Evolutionary conservation across 2,888 invertebrate species (phyloP).

Genomic region (Microplitis manilae): DNA sequence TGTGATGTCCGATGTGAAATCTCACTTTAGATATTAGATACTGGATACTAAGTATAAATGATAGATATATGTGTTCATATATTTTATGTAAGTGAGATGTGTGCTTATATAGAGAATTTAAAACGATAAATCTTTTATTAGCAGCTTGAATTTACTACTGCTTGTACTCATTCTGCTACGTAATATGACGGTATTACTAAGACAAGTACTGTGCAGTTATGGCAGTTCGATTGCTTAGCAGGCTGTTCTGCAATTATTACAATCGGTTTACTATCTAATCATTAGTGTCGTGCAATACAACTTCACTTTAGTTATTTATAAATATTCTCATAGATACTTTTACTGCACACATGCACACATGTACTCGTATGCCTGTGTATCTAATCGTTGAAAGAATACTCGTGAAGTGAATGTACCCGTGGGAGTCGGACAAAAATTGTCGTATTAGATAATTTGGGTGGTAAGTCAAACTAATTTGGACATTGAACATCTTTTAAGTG

Average conservation of each 20-base stretch:
- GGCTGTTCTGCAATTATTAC: constrained; percentile 60
- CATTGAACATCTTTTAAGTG: too few species aligned
- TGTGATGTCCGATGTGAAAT: too few species aligned
- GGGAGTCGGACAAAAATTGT: too few species aligned
- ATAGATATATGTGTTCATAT: too few species aligned
- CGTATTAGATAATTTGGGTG: too few species aligned
- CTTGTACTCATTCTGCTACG: not conserved
- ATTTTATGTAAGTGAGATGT: too few species aligned
- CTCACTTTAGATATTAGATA: too few species aligned
- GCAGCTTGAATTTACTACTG: not conserved
- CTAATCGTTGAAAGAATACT: too few species aligned
- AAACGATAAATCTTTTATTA: not conserved
- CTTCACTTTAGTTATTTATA: constrained; percentile 19
- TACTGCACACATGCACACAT: constrained; percentile 21
- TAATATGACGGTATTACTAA: not conserved
- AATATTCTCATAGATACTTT: constrained; percentile 29
- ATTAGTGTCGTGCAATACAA: constrained; percentile 17
- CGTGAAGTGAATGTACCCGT: too few species aligned
- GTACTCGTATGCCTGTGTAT: too few species aligned
- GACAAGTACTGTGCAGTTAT: not conserved
- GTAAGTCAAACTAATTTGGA: too few species aligned
- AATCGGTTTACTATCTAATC: constrained; percentile 56
- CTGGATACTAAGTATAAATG: too few species aligned
- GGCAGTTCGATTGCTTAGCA: constrained; percentile 29
- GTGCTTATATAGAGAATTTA: not conserved